Percentiles rank a stretch among this genome's conserved stretches.
Evolutionary conservation across 1,140 invertebrate genomes (phyloP).

Genomic region (Andrena cerasifolii): DNA sequence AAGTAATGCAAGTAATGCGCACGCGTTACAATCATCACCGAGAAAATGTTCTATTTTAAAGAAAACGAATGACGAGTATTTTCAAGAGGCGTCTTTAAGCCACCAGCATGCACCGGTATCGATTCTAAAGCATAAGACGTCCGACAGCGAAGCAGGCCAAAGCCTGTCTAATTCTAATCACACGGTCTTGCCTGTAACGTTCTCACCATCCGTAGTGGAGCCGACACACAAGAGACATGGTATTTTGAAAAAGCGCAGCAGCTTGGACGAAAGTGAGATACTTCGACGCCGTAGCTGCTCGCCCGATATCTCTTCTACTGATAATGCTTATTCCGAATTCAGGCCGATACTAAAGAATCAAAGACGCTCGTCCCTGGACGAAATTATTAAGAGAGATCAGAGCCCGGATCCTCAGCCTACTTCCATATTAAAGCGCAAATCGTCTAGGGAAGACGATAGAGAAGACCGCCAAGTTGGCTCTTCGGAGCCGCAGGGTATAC

Average conservation of each 20-base stretch:
- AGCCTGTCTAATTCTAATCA: conserved; percentile 77
- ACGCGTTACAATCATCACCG: conserved; percentile 61
- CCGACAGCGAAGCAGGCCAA: conserved; percentile 83
- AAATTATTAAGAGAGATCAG: conserved; percentile 84
- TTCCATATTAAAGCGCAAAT: conserved; percentile 87
- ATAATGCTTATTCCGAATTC: conserved; percentile 83
- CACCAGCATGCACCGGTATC: conserved; percentile 85
- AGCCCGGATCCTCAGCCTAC: conserved; percentile 83
- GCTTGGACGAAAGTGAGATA: conserved; percentile 89
- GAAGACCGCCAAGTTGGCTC: conserved; percentile 83
- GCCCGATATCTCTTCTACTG: conserved; percentile 85
- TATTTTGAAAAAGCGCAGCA: conserved; percentile 91
- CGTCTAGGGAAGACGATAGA: conserved; percentile 84
- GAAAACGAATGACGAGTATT: conserved; percentile 74
- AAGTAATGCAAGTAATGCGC: conserved; percentile 42
- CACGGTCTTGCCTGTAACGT: conserved; percentile 68
- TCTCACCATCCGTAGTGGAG: conserved; percentile 79
- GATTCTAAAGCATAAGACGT: conserved; percentile 90
- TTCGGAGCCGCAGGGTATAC: conserved; percentile 88
- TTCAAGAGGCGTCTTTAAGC: conserved; percentile 64
- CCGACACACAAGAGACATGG: conserved; percentile 86
- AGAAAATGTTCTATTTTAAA: conserved; percentile 73
- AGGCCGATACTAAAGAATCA: conserved; percentile 87
- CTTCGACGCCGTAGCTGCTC: conserved; percentile 86
- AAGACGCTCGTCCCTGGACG: conserved; percentile 87